Conservation (phyloP, 2,888 invertebrate species). For the Callyntrura sp. region DNA sequence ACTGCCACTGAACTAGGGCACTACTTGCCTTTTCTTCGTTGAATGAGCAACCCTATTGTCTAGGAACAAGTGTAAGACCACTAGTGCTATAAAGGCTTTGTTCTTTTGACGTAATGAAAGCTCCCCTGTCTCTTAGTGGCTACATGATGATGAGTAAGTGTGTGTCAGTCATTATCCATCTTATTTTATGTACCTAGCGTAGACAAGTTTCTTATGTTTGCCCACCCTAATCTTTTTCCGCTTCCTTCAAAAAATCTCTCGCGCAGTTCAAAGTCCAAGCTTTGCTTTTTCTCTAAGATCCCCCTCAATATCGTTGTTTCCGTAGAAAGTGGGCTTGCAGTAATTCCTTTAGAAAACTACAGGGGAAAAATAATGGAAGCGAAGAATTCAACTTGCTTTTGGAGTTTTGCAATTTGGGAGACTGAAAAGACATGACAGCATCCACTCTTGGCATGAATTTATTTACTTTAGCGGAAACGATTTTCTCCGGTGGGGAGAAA, state of each 20-base stretch:
- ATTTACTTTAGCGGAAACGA: too few species aligned
- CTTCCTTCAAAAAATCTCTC: conserved; percentile 38
- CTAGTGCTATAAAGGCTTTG: conserved; percentile 42
- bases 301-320: not conserved
- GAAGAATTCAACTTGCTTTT: not conserved
- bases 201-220: conserved; percentile 8
- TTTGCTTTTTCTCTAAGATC: conserved; percentile 28
- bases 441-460: too few species aligned
- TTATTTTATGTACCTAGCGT: conserved; percentile 38
- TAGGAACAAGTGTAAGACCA: conserved; percentile 14
- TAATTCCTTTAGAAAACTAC: not conserved
- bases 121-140: conserved; percentile 68
- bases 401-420: too few species aligned
- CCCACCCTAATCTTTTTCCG: conserved; percentile 26
- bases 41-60: conserved; percentile 26
- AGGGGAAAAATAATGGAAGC: conserved; percentile 21
- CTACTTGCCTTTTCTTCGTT: conserved; percentile 14
- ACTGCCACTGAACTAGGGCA: not conserved
- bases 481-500: too few species aligned
- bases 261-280: too few species aligned
- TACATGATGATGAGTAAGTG: conserved; percentile 76
- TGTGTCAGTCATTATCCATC: conserved; percentile 70
- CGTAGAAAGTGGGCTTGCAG: not conserved
- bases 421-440: too few species aligned
- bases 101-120: conserved; percentile 75